Evolutionary conservation across 2,797 vertebrate genomes (phyloP), one percentile per base, ranked within the genome.

Genomic region (Cuculus canorus): DNA sequence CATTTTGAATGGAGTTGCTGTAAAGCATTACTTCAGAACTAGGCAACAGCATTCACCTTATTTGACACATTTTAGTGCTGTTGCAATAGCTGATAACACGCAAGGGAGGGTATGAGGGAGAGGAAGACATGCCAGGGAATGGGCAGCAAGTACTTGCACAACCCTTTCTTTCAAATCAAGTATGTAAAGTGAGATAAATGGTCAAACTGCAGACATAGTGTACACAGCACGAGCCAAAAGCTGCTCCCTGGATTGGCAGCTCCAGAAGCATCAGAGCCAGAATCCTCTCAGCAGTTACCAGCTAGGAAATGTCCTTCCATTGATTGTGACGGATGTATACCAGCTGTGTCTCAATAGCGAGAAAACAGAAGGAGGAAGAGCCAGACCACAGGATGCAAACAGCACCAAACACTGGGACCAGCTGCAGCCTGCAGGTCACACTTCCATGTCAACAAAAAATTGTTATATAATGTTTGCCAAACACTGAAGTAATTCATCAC

Each of bases 401-500:
- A 79, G 95, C 71, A 90, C 96, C 86, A 78, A 95, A 89, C 93
- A 82, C 71, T 78, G 94, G 63, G 96, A 96, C 97, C 98, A 98
- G 97, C 98, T 97, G 98, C 93, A 93, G 96, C 91, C 96, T 97
- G 95, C 87, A 80, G 86, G 94, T 88, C 95, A 85, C 70, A 93
- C 96, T 97, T 97, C 96, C 97, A 96, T 89, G 92, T 96, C 94
- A 96, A 95, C 88, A 94, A 86, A 88, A 88, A 91, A 93, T 94
- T 82, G 94, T 92, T 64, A 90, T 84, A 96, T 95, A 86, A 94
- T 91, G 95, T 97, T 97, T 98, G 97, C 93, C 97, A 97, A 97
- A 97, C 96, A 92, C 92, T 95, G 95, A 92, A 95, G 97, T 95
- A 97, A 98, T 98, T 97, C 95, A 98, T 97, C 97, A 97, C 95